Base-by-base conservation (phyloP, 2,797 vertebrate genomes). In the Micromesistius poutassou region DNA sequence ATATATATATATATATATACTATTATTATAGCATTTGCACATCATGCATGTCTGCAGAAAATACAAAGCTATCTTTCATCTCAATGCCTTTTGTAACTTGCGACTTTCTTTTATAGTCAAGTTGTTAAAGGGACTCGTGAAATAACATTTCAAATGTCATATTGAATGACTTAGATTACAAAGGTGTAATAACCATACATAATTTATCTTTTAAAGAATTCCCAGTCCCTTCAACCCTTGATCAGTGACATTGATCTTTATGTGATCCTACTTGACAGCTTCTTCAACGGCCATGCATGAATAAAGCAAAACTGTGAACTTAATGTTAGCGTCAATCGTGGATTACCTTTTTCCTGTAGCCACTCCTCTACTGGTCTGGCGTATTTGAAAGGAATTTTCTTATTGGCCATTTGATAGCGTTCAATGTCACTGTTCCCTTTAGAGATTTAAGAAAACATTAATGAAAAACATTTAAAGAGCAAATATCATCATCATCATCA, bases 311-410 rank as follows among this genome's bases (percentile, higher is more conserved):
- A 38, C 31, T 16, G 30, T 14, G 14, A 31, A 36, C 71, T 35
- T 36, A 72, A 36, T 33, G 14, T 72, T 9, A 2, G 8, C 33
- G 90, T 93, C 93, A 89, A 91, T 93, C 82, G 88, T 93, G 88
- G 92, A 88, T 97, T 98, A 99, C 98, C 97, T 98, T 99, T 99
- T 91, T 99, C 98, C 92, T 97, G 97, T 79, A 99, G 96, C 96
- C 98, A 98, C 87, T 99, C 98, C 84, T 99, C 98, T 94, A 98
- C 96, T 14, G 96, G 96, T 91, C 97, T 94, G 94, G 95, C 89
- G 94, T 97, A 97, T 97, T 98, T 98, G 96, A 97, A 99, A 93
- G 97, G 97, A 93, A 98, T 97, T 98, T 99, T 99, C 97, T 97
- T 98, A 96, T 96, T 99, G 95, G 97, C 96, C 96, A 97, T 97